Evolutionary conservation across 2,888 invertebrate genomes (phyloP), one percentile per base, ranked within the genome.

Genomic region (Chaitophorus viminalis): DNA sequence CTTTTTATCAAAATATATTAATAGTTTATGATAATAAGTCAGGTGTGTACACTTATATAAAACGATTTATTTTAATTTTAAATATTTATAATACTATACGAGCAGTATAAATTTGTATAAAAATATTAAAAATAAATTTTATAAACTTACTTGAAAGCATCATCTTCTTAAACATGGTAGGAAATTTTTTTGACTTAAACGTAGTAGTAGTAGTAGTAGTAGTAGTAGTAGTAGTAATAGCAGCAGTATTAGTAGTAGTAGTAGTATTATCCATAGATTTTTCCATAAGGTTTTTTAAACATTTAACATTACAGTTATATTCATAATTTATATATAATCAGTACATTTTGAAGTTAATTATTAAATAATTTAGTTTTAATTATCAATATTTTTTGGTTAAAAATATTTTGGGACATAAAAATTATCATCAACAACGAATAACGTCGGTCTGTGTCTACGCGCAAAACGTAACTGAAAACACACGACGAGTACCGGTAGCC

Each of bases 111-210:
- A n/a, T n/a, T 75, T 11, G 39, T n/a, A 9, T 29, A 6, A 31
- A 81, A 81, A 18, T 70, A 31, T 46, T 46, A 46, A 46, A n/a
- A 46, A 46, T 3, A 46, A 46, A 46, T 46, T 46, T 46, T n/a
- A 36, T 75, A 11, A 46, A 87, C 87, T 79, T 25, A 87, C 87
- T 87, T 74, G 79, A 87, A 81, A 87, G 52, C 87, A 87, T 87
- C 39, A 87, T 87, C 74, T 87, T 87, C 14, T 87, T 87, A 31
- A 87, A 79, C 78, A 87, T 87, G 4, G 87, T 29, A 9, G 87
- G 87, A 81, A 87, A 87, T 79, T 46, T 87, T 74, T 81, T 87
- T 2, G 87, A 79, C 46, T 87, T 87, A 18, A 72, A 11, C 54
- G 87, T 74, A 18, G 68, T 78, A 4, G 79, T 18, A 3, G 77